Evolutionary conservation across 2,113 vertebrate genomes (phyloP), one percentile per base, ranked within the genome.

Genomic region (Labrus mixtus): DNA sequence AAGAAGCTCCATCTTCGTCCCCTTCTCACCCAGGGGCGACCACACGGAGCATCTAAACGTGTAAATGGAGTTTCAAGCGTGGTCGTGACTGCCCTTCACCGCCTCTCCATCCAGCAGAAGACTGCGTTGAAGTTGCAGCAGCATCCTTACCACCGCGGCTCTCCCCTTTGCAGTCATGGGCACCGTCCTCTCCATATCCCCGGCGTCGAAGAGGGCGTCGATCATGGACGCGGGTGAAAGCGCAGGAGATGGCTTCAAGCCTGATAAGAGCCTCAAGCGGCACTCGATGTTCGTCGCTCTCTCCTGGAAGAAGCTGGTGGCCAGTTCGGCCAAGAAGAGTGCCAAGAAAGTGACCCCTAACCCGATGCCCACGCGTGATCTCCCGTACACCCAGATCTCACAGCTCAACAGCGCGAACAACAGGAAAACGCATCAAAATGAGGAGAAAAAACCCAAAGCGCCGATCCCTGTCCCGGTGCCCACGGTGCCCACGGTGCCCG

Each of bases 321-420:
- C 96, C 9, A 95, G 86, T 54, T 96, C 97, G 22, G 95, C 96
- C 69, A 97, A 97, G 92, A 98, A 96, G 88, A 97, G 94, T 83
- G 93, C 92, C 69, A 98, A 97, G 94, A 98, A 98, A 93, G 96
- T 96, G 82, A 96, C 94, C 84, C 97, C 97, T 66, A 96, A 95
- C 54, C 95, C 95, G 12, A 57, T 50, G 53, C 70, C 91, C 9
- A 17, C 55, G n/a, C 80, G 89, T 67, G 55, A 91, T 0, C 90
- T 67, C 8, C 33, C 13, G 50, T 82, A 80, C 83, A 53, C 68
- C 68, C 85, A 93, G 86, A 89, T 94, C 91, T 80, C 95, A 76
- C 88, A 92, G 48, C 92, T 89, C 29, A 94, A 95, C 84, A 86
- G 43, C 51, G 93, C 94, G 8, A 94, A 94, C 74, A 45, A 10